phyloP scores from a whole-genome alignment of 2,113 vertebrate species.

The Ptyas mucosa region DNA sequence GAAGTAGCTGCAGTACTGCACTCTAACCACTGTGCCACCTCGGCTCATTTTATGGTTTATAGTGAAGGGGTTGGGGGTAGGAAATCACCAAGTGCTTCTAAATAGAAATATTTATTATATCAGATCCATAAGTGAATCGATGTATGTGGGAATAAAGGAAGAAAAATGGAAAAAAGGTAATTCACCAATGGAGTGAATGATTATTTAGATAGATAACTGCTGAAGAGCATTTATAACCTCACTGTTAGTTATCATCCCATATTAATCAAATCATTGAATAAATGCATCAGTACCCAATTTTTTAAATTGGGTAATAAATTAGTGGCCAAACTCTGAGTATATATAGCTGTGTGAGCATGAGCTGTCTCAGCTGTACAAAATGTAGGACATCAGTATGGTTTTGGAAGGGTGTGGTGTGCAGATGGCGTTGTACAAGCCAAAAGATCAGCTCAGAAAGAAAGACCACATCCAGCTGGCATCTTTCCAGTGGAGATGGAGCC shows the following conservation, averaged over 20 bases:
- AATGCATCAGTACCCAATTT: accelerated
- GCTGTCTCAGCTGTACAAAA: background rate
- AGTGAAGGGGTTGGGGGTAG: too few species aligned
- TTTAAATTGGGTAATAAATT: background rate
- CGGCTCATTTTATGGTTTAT: too few species aligned
- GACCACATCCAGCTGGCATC: background rate
- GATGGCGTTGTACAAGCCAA: background rate
- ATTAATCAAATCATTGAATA: conserved; percentile 21
- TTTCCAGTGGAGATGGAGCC: accelerated
- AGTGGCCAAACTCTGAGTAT: accelerated
- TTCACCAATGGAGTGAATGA: background rate
- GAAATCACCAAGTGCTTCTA: background rate
- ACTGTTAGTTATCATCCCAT: background rate
- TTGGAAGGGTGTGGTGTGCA: background rate
- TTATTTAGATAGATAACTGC: background rate
- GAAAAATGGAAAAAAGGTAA: background rate
- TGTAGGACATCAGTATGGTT: background rate
- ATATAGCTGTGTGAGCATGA: background rate
- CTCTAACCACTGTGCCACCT: too few species aligned
- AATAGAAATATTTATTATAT: background rate
- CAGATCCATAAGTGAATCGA: background rate
- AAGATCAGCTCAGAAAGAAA: background rate
- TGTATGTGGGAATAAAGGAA: background rate
- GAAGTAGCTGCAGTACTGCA: too few species aligned
- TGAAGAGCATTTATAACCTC: background rate